Evolutionary conservation across 1,140 invertebrate species (phyloP).

Genomic region (Notospermus geniculatus): DNA sequence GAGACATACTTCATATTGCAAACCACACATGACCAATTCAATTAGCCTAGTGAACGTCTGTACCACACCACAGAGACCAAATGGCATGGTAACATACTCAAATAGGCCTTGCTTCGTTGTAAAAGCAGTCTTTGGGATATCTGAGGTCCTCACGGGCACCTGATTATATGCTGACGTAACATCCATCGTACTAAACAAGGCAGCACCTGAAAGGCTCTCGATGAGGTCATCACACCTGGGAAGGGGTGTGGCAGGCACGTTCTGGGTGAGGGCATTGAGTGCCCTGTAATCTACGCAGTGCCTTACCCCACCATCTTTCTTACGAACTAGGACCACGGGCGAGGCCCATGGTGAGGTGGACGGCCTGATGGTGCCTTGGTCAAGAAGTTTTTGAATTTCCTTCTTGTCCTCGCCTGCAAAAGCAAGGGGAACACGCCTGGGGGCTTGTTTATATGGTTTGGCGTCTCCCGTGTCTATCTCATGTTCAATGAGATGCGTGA

Average conservation of each 20-base stretch:
- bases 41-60: slow-evolving; percentile 28
- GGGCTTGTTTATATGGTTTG: slow-evolving; percentile 11
- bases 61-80: slow-evolving; percentile 17
- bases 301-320: slow-evolving; percentile 15
- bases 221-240: slow-evolving; percentile 56
- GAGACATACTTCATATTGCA: neutral
- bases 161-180: slow-evolving; percentile 35
- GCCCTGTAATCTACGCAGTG: slow-evolving; percentile 55
- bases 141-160: slow-evolving; percentile 35
- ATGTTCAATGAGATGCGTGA: slow-evolving; percentile 15
- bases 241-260: slow-evolving; percentile 59
- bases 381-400: too few relatives aligned
- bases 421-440: too few relatives aligned
- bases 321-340: slow-evolving; percentile 2
- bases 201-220: slow-evolving; percentile 36
- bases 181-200: slow-evolving; percentile 55
- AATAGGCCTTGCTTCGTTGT: neutral
- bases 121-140: slow-evolving; percentile 38
- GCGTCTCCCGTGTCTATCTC: slow-evolving; percentile 11
- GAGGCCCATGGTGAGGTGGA: slow-evolving; percentile 7
- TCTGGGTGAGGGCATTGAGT: slow-evolving; percentile 50
- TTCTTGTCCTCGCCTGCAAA: too few relatives aligned
- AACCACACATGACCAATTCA: neutral
- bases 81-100: slow-evolving; percentile 4
- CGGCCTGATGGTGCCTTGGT: slow-evolving; percentile 6